Base-by-base conservation (phyloP, 2,113 vertebrate species). In the Cinclus mexicanus region DNA sequence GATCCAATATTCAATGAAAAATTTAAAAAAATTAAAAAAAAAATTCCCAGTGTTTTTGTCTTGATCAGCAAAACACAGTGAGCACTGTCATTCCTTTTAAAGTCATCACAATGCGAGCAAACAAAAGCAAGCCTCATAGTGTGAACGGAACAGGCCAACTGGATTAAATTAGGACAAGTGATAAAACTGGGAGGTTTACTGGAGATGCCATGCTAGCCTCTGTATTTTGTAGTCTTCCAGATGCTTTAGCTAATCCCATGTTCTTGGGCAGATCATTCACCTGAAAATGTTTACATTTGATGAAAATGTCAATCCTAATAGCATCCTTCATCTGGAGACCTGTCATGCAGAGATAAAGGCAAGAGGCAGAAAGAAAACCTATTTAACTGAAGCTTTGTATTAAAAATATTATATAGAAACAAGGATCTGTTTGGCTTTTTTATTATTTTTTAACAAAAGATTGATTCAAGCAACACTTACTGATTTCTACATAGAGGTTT, bases 391-490 rank as follows among this genome's bases (percentile, higher is more conserved):
- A 81, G 72, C 39, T 87, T 89, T 93, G 42, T 94, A 49, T 94
- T 93, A 90, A 72, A 84, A 75, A 21, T 84, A 47, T 26, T 25
- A 4, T 83, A 88, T 25, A 88, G 87, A 93, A 94, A 60, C 42
- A 64, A 79, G 53, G 64, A 72, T 59, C 88, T 55, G 35, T 56
- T 78, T 70, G 25, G 12, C 14, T 50, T 39, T 50, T 59, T 49
- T 78, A 76, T 50, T 28, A 33, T 33, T 86, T 87, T 44, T 75
- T 84, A 42, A 53, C 56, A 71, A 67, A 82, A 87, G 41, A 50
- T 60, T 94, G 81, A 95, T 94, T 95, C 91, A 72, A 57, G 9
- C 92, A 95, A 70, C 82, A 42, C 95, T 95, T 94, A 83, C 75
- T 94, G 75, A 82, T 64, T 94, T 69, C 84, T 67, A 61, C 70